Conservation (phyloP, 2,797 vertebrate genomes). For the Tympanoctomys barrerae region DNA sequence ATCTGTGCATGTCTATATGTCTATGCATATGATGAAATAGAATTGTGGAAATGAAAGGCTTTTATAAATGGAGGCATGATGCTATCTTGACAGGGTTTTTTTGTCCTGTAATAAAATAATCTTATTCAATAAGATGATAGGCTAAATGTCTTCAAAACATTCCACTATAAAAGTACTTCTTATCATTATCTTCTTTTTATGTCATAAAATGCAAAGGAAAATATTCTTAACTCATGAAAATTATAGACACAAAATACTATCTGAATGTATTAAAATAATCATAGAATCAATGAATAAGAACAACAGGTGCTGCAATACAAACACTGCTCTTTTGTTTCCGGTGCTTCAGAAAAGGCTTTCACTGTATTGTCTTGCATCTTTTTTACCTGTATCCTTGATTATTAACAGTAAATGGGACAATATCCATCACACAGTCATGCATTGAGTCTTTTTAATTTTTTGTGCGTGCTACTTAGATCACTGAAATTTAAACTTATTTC, state of each 20-base stretch:
- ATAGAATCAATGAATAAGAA: not conserved
- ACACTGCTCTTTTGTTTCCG: not conserved
- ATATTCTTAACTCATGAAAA: not conserved
- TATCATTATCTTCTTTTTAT: not conserved
- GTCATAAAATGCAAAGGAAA: not conserved
- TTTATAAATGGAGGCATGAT: not conserved
- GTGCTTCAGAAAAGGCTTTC: not conserved
- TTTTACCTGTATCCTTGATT: not conserved
- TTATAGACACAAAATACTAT: not conserved
- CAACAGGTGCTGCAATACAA: not conserved
- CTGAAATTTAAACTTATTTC: conserved; percentile 1
- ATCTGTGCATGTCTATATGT: not conserved
- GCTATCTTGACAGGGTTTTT: not conserved
- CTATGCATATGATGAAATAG: not conserved
- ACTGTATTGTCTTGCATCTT: not conserved
- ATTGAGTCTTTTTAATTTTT: not conserved
- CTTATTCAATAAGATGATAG: not conserved
- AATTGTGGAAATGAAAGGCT: not conserved
- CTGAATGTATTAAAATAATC: not conserved
- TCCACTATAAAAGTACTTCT: not conserved
- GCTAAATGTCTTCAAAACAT: conserved; percentile 31
- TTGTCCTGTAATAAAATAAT: not conserved
- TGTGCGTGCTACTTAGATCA: not conserved
- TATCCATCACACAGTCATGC: not conserved
- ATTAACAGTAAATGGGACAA: not conserved